Conservation (phyloP, 1,140 invertebrate genomes). For the Pseudomyrmex dendroicus region DNA sequence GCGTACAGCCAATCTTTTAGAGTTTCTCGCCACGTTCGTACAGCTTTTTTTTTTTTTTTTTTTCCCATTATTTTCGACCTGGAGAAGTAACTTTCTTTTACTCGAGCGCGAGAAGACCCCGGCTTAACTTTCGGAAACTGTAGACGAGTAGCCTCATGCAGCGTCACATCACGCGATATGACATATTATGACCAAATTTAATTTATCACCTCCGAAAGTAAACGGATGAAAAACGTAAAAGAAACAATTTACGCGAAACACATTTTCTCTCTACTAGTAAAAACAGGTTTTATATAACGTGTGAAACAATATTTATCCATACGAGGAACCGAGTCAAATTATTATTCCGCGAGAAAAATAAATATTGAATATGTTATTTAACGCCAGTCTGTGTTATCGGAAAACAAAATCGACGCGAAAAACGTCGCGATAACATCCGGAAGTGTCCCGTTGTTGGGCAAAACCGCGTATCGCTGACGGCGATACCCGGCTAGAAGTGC, state of each 20-base stretch:
- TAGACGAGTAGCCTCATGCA: background rate
- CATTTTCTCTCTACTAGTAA: too few species aligned
- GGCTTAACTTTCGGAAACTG: constrained; percentile 30
- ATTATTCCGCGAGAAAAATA: background rate
- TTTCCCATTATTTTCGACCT: constrained; percentile 11
- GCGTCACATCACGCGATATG: background rate
- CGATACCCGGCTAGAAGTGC: background rate
- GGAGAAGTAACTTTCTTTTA: constrained; percentile 27
- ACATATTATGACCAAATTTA: background rate
- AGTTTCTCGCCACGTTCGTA: constrained; percentile 47
- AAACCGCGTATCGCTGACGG: constrained; percentile 19
- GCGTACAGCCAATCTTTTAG: constrained; percentile 31
- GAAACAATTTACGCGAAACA: too few species aligned
- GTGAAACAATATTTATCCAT: too few species aligned
- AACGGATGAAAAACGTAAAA: too few species aligned
- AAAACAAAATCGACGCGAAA: constrained; percentile 30
- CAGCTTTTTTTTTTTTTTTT: constrained; percentile 23
- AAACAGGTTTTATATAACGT: too few species aligned
- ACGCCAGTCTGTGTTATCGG: background rate
- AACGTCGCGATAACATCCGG: constrained; percentile 26
- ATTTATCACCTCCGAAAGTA: background rate
- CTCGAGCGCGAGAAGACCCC: background rate
- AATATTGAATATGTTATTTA: constrained; percentile 3
- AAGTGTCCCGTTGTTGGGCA: constrained; percentile 39
- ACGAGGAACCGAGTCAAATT: too few species aligned